These are phyloP conservation scores for Pocillopora grandis DNA, from an alignment of 92 coral and sea anemone genomes.

Conservation along the genomic window DNA sequence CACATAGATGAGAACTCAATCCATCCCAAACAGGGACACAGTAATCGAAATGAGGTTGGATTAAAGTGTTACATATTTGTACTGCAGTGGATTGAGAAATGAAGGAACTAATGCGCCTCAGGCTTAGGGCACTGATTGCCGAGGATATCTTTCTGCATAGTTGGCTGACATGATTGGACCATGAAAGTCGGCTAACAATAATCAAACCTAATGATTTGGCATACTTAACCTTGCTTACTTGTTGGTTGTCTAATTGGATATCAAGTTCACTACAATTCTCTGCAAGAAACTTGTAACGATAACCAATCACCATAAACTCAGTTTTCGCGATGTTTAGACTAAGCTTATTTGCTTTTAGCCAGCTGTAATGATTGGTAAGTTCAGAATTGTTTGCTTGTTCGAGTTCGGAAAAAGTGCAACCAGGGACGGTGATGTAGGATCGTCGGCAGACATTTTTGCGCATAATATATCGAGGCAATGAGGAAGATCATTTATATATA, in stretches of 20 bases:
- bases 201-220: no score
- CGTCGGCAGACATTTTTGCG: no score
- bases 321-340: not conserved
- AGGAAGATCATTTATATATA: no score
- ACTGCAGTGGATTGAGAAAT: constrained; percentile 3
- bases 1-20: no score
- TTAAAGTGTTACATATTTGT: constrained; percentile 19
- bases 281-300: constrained; percentile 29
- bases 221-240: no score
- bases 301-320: not conserved
- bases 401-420: not conserved
- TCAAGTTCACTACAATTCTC: not conserved
- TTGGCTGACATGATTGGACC: no score
- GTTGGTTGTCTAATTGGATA: no score
- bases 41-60: constrained; percentile 23
- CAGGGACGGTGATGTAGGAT: not conserved
- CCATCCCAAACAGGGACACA: not conserved
- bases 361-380: constrained; percentile 15
- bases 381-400: constrained; percentile 27
- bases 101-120: no score
- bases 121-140: no score
- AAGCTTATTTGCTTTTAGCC: constrained; percentile 22
- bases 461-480: no score
- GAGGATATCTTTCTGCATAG: no score
- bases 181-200: no score